A percentile compares a stretch with the other conserved stretches of the same genome.
These are phyloP conservation scores for Stictonetta naevosa DNA, from an alignment of 2,113 vertebrate genomes.

Conservation along the genomic window DNA sequence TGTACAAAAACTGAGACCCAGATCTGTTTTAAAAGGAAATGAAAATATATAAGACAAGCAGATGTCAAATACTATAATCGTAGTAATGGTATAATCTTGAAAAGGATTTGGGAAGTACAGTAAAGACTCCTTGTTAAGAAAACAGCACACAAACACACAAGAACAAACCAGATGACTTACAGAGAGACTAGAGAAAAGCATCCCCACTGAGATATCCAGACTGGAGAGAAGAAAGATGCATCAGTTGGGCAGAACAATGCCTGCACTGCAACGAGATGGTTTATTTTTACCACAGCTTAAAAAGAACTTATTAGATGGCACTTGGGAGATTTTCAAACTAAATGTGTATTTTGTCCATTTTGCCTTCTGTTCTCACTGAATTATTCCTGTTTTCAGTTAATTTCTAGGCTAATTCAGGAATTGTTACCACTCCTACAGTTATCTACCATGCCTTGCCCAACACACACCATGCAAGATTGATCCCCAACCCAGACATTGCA, in stretches of 20 bases:
- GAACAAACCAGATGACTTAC: neutral
- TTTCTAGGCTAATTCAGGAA: neutral
- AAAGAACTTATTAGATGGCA: neutral
- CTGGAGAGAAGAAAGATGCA: neutral
- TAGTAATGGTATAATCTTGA: neutral
- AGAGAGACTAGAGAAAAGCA: neutral
- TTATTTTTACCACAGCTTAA: neutral
- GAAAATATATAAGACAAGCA: neutral
- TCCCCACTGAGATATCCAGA: neutral
- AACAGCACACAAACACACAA: fast-evolving
- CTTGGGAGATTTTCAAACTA: neutral
- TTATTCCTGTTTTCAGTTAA: neutral
- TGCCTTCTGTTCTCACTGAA: neutral
- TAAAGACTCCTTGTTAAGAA: neutral
- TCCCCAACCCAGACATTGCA: neutral
- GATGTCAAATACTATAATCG: neutral
- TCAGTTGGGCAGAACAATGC: neutral
- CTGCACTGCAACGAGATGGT: neutral
- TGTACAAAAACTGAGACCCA: neutral
- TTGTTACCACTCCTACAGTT: neutral
- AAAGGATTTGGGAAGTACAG: neutral
- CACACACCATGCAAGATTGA: fast-evolving
- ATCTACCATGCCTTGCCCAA: neutral
- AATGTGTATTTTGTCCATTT: neutral
- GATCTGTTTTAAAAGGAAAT: neutral